A percentile compares a stretch with the other conserved stretches of the same genome.
These are phyloP conservation scores for Rhynchonycteris naso DNA, from an alignment of 2,797 vertebrate species.

Conservation along the genomic window DNA sequence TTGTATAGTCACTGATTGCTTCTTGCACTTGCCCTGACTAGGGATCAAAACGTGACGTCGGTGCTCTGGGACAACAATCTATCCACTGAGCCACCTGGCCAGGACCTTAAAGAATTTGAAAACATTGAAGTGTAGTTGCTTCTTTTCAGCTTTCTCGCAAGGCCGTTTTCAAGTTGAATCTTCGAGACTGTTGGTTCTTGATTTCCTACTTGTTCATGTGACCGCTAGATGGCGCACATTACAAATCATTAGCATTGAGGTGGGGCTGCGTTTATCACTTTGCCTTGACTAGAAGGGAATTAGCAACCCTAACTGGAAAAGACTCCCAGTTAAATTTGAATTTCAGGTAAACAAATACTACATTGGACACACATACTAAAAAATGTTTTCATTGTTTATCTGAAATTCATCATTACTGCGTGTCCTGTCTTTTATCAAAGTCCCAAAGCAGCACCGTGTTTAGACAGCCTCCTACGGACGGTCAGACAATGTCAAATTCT, in stretches of 20 bases:
- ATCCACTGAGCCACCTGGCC: too few relatives aligned
- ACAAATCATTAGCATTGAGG: conserved; percentile 13
- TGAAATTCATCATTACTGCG: conserved; percentile 37
- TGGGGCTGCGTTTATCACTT: neutral
- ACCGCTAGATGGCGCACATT: conserved; percentile 71
- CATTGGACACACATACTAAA: neutral
- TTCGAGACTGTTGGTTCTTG: neutral
- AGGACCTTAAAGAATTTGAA: neutral
- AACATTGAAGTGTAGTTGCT: neutral
- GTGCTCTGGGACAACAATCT: too few relatives aligned
- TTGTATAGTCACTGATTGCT: too few relatives aligned
- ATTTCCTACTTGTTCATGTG: neutral
- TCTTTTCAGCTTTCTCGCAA: neutral
- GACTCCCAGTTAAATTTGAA: conserved; percentile 11
- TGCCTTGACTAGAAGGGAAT: neutral
- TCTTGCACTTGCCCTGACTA: too few relatives aligned
- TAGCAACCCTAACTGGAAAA: neutral
- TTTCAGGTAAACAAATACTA: neutral
- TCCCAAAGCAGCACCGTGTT: neutral
- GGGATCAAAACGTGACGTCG: too few relatives aligned
- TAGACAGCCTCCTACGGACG: neutral
- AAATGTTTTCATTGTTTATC: neutral
- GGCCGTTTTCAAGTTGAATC: neutral
- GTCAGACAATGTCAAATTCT: neutral
- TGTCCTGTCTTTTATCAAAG: neutral